Percentiles rank a stretch among this genome's conserved stretches.
phyloP scores from a whole-genome alignment of 2,113 vertebrate species.

The Eupsittula cactorum region DNA sequence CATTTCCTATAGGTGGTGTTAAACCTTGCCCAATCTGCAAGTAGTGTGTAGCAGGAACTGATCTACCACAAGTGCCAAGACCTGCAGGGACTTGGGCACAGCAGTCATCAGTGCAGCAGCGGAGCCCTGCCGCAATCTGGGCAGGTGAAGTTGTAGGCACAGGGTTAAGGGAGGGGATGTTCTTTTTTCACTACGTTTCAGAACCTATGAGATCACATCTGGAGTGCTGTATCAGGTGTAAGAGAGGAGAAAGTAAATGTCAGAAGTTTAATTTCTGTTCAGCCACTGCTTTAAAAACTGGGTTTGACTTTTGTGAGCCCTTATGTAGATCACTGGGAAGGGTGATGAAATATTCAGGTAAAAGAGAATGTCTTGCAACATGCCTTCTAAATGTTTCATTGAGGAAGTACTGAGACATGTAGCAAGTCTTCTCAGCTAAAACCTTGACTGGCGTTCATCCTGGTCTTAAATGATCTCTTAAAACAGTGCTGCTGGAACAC shows the following conservation, averaged over 20 bases:
- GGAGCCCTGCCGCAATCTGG: accelerated
- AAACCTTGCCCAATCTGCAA: neutral
- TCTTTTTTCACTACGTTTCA: accelerated
- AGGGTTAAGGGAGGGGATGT: neutral
- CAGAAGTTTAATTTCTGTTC: neutral
- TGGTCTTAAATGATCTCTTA: neutral
- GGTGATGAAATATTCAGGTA: neutral
- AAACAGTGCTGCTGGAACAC: neutral
- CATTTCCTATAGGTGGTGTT: neutral
- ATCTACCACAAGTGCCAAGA: neutral
- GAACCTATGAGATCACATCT: neutral
- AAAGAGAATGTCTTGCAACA: neutral
- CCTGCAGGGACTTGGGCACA: neutral
- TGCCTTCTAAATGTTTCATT: neutral
- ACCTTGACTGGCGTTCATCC: neutral
- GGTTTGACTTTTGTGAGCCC: neutral
- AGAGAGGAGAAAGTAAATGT: neutral
- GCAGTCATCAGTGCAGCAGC: neutral
- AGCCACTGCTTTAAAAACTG: neutral
- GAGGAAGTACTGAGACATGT: neutral
- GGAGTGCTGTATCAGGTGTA: neutral
- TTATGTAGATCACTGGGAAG: neutral
- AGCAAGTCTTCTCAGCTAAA: neutral
- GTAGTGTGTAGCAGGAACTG: neutral
- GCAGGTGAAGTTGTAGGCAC: neutral